phyloP scores from a whole-genome alignment of 2,888 invertebrate species.

The Mythimna pallens region DNA sequence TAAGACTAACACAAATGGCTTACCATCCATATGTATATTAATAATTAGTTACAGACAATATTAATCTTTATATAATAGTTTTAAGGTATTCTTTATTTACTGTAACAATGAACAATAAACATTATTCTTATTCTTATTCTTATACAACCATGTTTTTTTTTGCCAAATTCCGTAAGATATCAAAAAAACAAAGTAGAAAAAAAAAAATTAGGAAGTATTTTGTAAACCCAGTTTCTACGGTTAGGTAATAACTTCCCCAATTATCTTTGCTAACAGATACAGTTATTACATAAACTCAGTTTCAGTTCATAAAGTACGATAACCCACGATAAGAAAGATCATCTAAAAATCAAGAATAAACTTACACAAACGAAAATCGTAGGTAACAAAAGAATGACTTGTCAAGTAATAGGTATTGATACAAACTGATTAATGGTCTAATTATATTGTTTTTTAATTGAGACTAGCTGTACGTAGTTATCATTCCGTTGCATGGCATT shows the following conservation, averaged over 20 bases:
- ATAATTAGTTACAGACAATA: too few species aligned
- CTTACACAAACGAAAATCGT: background rate
- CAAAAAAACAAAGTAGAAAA: background rate
- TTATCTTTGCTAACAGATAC: background rate
- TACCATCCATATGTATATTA: too few species aligned
- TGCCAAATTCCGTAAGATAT: background rate
- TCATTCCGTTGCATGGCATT: conserved; percentile 3
- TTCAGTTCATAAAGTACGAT: conserved; percentile 25
- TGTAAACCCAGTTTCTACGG: background rate
- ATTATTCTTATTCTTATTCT: too few species aligned
- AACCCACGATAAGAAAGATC: conserved; percentile 29
- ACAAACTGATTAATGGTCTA: conserved; percentile 18
- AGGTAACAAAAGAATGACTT: background rate
- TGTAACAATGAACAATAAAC: too few species aligned
- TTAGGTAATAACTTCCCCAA: background rate
- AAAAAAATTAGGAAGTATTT: background rate
- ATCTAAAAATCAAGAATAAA: conserved; percentile 10
- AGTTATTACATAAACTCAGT: background rate
- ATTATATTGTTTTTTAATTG: background rate
- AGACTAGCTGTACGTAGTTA: background rate
- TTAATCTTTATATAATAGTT: too few species aligned
- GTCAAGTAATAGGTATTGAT: background rate
- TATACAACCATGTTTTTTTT: background rate
- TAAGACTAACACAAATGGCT: background rate
- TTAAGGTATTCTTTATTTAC: too few species aligned